A percentile compares a stretch with the other conserved stretches of the same genome.
These are phyloP conservation scores for Phataginus tricuspis DNA, from an alignment of 2,797 vertebrate genomes.

Conservation along the genomic window DNA sequence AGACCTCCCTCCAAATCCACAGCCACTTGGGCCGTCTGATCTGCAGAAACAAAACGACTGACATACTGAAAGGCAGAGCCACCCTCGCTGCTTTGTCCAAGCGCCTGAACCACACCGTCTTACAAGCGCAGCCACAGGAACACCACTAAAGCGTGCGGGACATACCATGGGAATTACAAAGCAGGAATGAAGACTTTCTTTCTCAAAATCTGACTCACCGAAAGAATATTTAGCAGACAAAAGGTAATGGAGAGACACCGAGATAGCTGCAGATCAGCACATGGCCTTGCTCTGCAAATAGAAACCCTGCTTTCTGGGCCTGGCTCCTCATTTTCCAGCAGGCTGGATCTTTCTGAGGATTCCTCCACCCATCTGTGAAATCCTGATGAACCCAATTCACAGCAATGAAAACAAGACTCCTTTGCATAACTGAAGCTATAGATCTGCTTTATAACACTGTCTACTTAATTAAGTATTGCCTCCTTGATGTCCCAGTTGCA, in stretches of 20 bases:
- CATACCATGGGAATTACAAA: not conserved
- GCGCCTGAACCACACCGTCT: not conserved
- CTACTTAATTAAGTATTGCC: conserved; percentile 10
- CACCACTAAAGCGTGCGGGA: not conserved
- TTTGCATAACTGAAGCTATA: not conserved
- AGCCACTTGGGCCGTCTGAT: not conserved
- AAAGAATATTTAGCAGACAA: not conserved
- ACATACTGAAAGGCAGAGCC: not conserved
- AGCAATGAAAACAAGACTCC: not conserved
- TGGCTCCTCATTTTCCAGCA: not conserved
- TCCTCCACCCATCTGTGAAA: not conserved
- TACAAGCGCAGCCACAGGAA: not conserved
- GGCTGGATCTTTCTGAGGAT: not conserved
- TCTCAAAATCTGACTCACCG: not conserved
- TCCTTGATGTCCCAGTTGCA: not conserved
- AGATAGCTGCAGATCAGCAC: not conserved
- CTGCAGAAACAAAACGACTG: conserved; percentile 1
- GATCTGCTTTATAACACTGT: not conserved
- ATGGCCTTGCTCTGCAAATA: not conserved
- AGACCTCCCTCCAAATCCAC: not conserved
- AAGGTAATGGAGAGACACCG: not conserved
- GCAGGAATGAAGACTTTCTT: not conserved
- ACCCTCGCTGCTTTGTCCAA: not conserved
- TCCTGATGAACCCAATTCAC: not conserved
- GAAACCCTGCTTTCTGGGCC: not conserved